Evolutionary conservation across 1,140 invertebrate genomes (phyloP).

Genomic region (Aphelenchoides fujianensis): DNA sequence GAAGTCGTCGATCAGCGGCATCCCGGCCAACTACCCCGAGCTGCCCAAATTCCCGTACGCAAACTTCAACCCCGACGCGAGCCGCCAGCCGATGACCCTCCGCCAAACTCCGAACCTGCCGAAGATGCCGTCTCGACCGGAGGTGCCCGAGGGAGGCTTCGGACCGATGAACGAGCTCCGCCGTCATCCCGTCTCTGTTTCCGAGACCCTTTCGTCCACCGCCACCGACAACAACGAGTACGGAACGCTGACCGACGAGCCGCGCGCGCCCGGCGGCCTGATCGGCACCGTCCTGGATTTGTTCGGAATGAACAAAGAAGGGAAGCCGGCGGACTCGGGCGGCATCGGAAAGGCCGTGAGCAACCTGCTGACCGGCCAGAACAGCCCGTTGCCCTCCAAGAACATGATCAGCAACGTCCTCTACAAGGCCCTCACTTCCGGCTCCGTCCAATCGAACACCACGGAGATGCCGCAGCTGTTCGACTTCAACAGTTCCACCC

Average conservation of each 20-base stretch:
- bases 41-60: slow-evolving; percentile 38
- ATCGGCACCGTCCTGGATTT: slow-evolving; percentile 61
- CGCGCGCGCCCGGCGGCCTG: slow-evolving; percentile 55
- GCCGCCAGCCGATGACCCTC: neutral
- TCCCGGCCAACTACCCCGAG: slow-evolving; percentile 54
- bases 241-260: slow-evolving; percentile 54
- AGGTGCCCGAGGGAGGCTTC: slow-evolving; percentile 60
- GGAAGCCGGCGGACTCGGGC: slow-evolving; percentile 40
- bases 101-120: slow-evolving; percentile 15
- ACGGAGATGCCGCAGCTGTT: slow-evolving; percentile 30
- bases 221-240: slow-evolving; percentile 45
- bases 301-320: slow-evolving; percentile 52
- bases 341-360: slow-evolving; percentile 53
- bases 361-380: slow-evolving; percentile 53
- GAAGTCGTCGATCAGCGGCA: slow-evolving; percentile 55
- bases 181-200: slow-evolving; percentile 51
- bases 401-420: slow-evolving; percentile 58
- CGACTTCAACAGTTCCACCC: slow-evolving; percentile 45
- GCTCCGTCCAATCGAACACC: slow-evolving; percentile 47
- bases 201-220: slow-evolving; percentile 46
- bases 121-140: slow-evolving; percentile 41
- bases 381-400: slow-evolving; percentile 57
- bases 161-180: slow-evolving; percentile 42
- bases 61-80: slow-evolving; percentile 18
- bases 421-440: slow-evolving; percentile 60